Percentiles rank a stretch among this genome's conserved stretches.
Conservation (phyloP, 2,797 vertebrate genomes). For the Syndactyla subalaris region DNA sequence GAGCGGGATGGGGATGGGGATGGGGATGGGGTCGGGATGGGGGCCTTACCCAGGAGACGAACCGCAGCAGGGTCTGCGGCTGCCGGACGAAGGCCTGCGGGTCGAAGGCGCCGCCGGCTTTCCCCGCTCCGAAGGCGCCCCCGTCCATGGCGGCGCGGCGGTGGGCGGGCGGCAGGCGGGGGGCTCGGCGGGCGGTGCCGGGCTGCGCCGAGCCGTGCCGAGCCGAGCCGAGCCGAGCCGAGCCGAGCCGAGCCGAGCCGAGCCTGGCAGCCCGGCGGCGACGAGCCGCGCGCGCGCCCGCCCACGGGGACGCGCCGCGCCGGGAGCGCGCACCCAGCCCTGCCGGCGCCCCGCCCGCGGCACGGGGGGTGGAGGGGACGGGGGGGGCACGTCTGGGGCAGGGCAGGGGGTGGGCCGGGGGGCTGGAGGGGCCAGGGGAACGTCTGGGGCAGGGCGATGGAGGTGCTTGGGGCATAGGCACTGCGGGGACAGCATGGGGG, state of each 20-base stretch:
- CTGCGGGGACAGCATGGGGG: too few species aligned
- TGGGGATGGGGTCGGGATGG: not conserved
- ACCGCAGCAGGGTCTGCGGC: conserved; percentile 90
- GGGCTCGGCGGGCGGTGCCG: conserved; percentile 36
- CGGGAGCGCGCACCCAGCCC: not conserved
- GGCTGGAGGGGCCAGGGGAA: not conserved
- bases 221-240: not conserved
- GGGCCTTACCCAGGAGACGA: conserved; percentile 85
- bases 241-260: not conserved
- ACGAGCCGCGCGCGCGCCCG: not conserved
- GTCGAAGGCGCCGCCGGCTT: conserved; percentile 95
- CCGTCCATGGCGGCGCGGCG: conserved; percentile 83
- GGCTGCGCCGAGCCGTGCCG: not conserved
- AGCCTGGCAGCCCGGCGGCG: conserved; percentile 27
- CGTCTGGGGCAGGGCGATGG: not conserved
- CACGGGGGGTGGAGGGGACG: not conserved
- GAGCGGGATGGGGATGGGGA: too few species aligned
- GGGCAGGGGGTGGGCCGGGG: rapidly evolving
- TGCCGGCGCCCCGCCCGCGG: not conserved
- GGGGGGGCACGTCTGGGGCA: not conserved
- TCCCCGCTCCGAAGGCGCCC: conserved; percentile 93
- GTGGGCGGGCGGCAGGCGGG: not conserved
- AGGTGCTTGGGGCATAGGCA: too few species aligned
- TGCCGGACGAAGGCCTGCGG: conserved; percentile 90
- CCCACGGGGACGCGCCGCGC: conserved; percentile 9